Base-by-base conservation (phyloP, 2,113 vertebrate genomes). In the Oncorhynchus keta region DNA sequence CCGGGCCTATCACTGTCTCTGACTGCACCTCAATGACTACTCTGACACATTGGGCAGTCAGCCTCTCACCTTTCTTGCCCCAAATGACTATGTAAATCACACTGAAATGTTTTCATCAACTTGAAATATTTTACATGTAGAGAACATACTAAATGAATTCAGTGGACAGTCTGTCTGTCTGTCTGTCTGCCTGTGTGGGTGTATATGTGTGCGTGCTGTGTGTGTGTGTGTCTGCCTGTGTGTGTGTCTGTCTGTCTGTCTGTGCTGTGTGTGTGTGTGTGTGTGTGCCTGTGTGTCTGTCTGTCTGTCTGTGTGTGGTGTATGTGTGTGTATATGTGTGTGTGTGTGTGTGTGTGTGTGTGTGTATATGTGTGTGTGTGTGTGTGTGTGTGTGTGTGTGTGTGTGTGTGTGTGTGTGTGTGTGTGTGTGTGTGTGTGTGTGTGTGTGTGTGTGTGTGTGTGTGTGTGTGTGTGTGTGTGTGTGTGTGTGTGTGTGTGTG, bases 381-480 rank as follows among this genome's bases (percentile, higher is more conserved):
- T 57, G 48, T 48, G 68, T 73, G 39, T 39, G n/a, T 14, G 9
- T 59, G 74, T 45, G 48, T 59, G 74, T 45, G 48, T 74, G 51
- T 79, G 70, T 72, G 65, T 51, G 67, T 30, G 24, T 65, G 30
- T 59, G 62, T 73, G 35, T 39, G 28, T n/a, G 14, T 59, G 74
- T 45, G 48, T 71, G 35, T 76, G 65, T 72, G 65, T 39, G 70
- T 30, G 30, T 57, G 61, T 59, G 68, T 73, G 26, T 39, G n/a
- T n/a, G 14, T 59, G 77, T 45, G 61, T 74, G 51, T 79, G 70
- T 74, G 70, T 62, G 67, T 30, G 24, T 65, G 61, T 59, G 68
- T 73, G 39, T 39, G 28, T n/a, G 14, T 59, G 77, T 45, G 48
- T 71, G 26, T 79, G 70, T 74, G 70, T 62, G 70, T 32, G 30